Base-by-base conservation (phyloP, 2,113 vertebrate genomes). In the Sinosuthora webbiana region DNA sequence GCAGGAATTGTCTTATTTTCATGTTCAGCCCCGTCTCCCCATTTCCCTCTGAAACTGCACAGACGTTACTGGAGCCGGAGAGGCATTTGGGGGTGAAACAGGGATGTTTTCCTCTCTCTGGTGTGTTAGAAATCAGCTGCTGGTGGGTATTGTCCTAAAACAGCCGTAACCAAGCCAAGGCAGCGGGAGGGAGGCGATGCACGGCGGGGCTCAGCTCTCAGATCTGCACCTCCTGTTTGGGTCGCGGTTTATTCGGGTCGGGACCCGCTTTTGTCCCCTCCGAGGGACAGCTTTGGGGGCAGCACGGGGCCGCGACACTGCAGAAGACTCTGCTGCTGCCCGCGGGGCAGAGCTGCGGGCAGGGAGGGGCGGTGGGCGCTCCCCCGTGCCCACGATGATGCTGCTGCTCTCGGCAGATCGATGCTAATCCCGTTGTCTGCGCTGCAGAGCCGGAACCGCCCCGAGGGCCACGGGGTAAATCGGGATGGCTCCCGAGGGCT, bases 261-360 rank as follows among this genome's bases (percentile, higher is more conserved):
- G 71, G 42, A 75, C 3, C 7, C 8, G 4, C 21, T 52, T 64
- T 10, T 35, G 31, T 20, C 7, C 33, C 31, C 64, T 44, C 14
- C 8, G 21, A 15, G 0, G 41, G 62, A 1, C 45, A 22, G 6
- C 0, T 9, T 1, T 28, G 35, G 91, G 56, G 60, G 37, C n/a
- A 11, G 17, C 0, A 0, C 0, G n/a, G 41, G 47, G 39, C 31
- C 21, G 3, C 5, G 44, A 6, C 6, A 0, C 47, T 7, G 73
- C 35, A 7, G 41, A 10, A 4, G n/a, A 1, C 19, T 35, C 30
- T 8, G 75, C 50, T 10, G 77, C 50, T 6, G 73, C 47, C 47
- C 19, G 60, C 4, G 19, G 22, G 47, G n/a, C 7, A 6, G 70
- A 10, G 21, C 0, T 1, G 62, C 3, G 82, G 50, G 23, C 64